Evolutionary conservation across 2,113 vertebrate genomes (phyloP).

Genomic region (Chascanopsetta lugubris): DNA sequence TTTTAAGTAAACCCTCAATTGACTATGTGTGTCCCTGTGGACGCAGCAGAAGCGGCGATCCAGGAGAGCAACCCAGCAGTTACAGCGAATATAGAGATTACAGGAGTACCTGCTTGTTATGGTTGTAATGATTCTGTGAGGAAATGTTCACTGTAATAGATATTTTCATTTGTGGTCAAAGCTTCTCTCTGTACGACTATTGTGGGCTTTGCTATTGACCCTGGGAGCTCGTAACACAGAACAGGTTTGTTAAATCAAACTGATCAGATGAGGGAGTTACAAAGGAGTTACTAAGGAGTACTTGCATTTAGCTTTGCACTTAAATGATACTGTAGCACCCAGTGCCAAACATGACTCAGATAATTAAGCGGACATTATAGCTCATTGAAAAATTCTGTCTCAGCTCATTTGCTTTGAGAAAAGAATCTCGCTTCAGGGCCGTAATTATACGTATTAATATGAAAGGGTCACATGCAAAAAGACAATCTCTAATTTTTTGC

Average conservation of each 20-base stretch:
- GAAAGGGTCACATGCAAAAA: neutral
- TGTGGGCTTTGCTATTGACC: slow-evolving; percentile 14
- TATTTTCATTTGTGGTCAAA: slow-evolving; percentile 22
- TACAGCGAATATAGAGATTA: slow-evolving; percentile 32
- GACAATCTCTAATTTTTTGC: neutral
- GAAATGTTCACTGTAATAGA: slow-evolving; percentile 25
- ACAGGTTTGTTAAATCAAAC: slow-evolving; percentile 26
- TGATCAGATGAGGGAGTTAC: neutral
- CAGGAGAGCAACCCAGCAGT: slow-evolving; percentile 6
- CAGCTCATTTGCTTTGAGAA: neutral
- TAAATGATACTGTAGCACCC: neutral
- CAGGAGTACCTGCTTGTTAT: slow-evolving; percentile 20
- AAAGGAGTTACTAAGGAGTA: slow-evolving; percentile 6
- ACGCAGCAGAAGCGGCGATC: slow-evolving; percentile 38
- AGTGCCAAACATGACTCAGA: neutral
- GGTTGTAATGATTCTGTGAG: slow-evolving; percentile 12
- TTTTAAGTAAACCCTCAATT: slow-evolving; percentile 44
- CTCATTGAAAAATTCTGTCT: neutral
- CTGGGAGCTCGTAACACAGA: slow-evolving; percentile 16
- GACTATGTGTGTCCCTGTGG: slow-evolving; percentile 53
- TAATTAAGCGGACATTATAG: neutral
- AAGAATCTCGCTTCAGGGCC: neutral
- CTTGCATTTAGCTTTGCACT: slow-evolving; percentile 2
- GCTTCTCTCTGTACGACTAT: slow-evolving; percentile 22
- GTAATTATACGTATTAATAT: neutral